These are phyloP conservation scores for Tetraneura akinire DNA, from an alignment of 1,140 invertebrate genomes.

Conservation along the genomic window DNA sequence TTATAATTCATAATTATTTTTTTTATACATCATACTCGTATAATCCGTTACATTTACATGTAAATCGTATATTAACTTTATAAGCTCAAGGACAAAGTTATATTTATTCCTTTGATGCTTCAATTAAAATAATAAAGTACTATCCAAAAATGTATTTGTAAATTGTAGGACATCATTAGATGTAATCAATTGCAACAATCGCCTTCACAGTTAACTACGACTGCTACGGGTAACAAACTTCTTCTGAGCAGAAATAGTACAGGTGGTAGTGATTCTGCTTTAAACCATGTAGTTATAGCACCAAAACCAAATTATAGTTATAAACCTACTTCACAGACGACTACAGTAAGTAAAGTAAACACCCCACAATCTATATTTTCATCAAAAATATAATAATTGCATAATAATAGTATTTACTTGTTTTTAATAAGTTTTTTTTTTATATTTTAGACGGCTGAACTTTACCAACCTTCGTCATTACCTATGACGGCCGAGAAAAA, in stretches of 20 bases:
- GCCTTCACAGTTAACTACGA: conserved; percentile 3
- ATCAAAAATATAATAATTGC: too few relatives aligned
- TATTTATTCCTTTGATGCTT: too few relatives aligned
- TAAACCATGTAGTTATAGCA: conserved; percentile 30
- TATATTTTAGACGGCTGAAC: not conserved
- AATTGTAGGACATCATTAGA: conserved; percentile 34
- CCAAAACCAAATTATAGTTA: conserved; percentile 26
- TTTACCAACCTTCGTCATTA: not conserved
- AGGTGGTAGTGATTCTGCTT: conserved; percentile 41
- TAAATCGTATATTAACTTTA: too few relatives aligned
- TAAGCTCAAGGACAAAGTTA: too few relatives aligned
- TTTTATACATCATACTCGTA: too few relatives aligned
- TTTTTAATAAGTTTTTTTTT: not conserved
- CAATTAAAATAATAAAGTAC: not conserved
- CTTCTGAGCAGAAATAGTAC: conserved; percentile 16
- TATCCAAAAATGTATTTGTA: conserved; percentile 10
- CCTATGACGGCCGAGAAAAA: not conserved
- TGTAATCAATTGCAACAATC: conserved; percentile 7
- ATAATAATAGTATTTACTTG: too few relatives aligned
- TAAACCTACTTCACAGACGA: conserved; percentile 9
- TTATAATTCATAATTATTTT: too few relatives aligned
- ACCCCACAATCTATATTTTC: too few relatives aligned
- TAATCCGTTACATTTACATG: too few relatives aligned
- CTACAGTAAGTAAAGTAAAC: conserved; percentile 16
- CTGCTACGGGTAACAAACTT: conserved; percentile 6